Conservation (phyloP, 2,113 vertebrate genomes). For the Chamaetylas fuelleborni region DNA sequence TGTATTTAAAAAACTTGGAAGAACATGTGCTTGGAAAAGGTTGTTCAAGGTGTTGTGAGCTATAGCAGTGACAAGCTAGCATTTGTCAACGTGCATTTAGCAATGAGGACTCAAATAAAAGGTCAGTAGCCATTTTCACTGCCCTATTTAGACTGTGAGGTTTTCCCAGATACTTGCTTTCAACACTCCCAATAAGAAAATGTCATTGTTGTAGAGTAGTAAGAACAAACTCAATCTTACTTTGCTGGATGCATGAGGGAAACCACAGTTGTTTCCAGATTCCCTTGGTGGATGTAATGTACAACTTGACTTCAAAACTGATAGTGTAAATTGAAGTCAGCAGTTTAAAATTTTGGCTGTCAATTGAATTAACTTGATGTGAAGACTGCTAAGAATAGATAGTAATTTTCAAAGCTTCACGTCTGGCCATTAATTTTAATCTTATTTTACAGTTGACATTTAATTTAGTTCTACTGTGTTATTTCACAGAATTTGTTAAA, state of each 20-base stretch:
- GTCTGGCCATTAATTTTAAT: not conserved
- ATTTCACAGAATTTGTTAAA: not conserved
- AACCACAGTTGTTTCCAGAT: not conserved
- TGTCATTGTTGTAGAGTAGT: not conserved
- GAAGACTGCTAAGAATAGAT: not conserved
- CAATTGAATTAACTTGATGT: not conserved
- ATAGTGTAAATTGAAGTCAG: not conserved
- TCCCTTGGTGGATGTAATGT: not conserved
- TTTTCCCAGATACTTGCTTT: not conserved
- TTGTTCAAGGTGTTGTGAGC: not conserved
- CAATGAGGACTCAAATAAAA: not conserved
- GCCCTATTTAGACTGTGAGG: not conserved
- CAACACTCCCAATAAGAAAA: not conserved
- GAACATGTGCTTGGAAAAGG: not conserved
- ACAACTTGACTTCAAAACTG: not conserved
- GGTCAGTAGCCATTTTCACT: not conserved
- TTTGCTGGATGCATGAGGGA: not conserved
- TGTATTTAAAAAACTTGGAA: not conserved
- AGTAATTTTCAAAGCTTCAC: not conserved
- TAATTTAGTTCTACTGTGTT: not conserved
- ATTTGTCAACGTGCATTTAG: not conserved
- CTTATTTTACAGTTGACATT: not conserved
- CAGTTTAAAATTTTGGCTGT: not conserved
- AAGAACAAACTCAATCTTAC: not conserved
- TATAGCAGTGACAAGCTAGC: not conserved